Base-by-base conservation (phyloP, 2,797 vertebrate genomes). In the Arctocebus calabarensis region DNA sequence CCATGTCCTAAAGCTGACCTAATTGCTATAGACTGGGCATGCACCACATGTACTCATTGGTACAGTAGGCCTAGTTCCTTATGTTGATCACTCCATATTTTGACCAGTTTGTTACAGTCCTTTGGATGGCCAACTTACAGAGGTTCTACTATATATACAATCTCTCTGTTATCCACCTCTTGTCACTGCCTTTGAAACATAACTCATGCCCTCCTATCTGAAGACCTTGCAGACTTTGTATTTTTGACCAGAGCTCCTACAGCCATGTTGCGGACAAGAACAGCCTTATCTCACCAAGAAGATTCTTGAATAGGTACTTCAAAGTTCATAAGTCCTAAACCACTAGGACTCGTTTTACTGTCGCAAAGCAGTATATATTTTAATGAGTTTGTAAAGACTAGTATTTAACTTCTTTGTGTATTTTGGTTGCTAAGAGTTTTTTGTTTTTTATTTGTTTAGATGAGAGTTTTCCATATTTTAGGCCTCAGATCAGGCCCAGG, bases 361-460 rank as follows among this genome's bases (percentile, higher is more conserved):
- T 14, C 32, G 71, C 95, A 68, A 87, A 94, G 37, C 57, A n/a
- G n/a, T 29, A 59, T 43, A 45, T 22, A 64, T 77, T 91, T 73
- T 52, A 84, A 48, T 87, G 52, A 74, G 59, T 84, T 95, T 88
- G 17, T 77, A 88, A 45, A 81, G 73, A 37, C 22, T 27, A 74
- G 10, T 66, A 29, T 40, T 66, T 66, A n/a, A 40, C 2, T 70
- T 25, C 25, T 61, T 59, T 43, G 1, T 94, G 17, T 48, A 57
- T 68, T 86, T 84, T n/a, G 27, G 68, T 45, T 43, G 22, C 14
- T 74, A 34, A 29, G 43, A 45, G 13, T 17, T 70, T 82, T 90
- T 40, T 40, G 3, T 40, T 40, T 82, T 32, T 85, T 43, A 29
- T 57, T 93, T 96, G n/a, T n/a, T 84, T 84, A 48, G 9, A 59